Conservation (phyloP, 1,140 invertebrate species). For the Lycorma delicatula region DNA sequence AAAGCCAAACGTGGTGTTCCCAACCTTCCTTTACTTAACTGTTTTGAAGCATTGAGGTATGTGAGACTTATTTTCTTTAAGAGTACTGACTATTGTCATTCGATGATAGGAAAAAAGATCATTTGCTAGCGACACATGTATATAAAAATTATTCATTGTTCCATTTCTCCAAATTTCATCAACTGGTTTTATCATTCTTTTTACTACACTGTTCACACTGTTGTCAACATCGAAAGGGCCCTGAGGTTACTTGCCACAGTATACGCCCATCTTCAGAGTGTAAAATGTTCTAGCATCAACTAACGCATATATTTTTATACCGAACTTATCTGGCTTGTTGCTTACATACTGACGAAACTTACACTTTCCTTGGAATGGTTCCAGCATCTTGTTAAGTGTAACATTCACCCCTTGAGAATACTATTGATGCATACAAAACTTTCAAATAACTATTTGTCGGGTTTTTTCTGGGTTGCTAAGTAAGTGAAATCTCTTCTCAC, state of each 20-base stretch:
- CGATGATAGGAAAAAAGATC: constrained; percentile 26
- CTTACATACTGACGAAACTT: constrained; percentile 10
- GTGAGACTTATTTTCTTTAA: constrained; percentile 17
- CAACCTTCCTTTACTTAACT: constrained; percentile 3
- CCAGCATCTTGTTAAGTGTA: too few species aligned
- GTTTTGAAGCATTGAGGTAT: not conserved
- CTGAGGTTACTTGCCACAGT: constrained; percentile 3
- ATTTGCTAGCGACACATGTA: constrained; percentile 28
- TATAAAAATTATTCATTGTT: constrained; percentile 37
- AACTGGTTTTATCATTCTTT: constrained; percentile 17
- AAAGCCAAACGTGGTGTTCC: not conserved
- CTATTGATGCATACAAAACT: too few species aligned
- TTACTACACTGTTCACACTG: not conserved
- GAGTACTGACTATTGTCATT: constrained; percentile 31
- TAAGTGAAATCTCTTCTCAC: too few species aligned
- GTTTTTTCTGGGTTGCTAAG: too few species aligned
- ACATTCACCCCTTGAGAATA: too few species aligned
- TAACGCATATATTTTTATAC: constrained; percentile 12
- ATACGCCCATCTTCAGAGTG: constrained; percentile 9
- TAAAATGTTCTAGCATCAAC: constrained; percentile 8
- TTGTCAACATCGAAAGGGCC: not conserved
- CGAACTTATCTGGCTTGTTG: constrained; percentile 10
- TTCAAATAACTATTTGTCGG: too few species aligned
- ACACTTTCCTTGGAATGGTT: too few species aligned
- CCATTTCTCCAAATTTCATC: constrained; percentile 33